Evolutionary conservation across 2,888 invertebrate genomes (phyloP).

Genomic region (Cantharis rufa): DNA sequence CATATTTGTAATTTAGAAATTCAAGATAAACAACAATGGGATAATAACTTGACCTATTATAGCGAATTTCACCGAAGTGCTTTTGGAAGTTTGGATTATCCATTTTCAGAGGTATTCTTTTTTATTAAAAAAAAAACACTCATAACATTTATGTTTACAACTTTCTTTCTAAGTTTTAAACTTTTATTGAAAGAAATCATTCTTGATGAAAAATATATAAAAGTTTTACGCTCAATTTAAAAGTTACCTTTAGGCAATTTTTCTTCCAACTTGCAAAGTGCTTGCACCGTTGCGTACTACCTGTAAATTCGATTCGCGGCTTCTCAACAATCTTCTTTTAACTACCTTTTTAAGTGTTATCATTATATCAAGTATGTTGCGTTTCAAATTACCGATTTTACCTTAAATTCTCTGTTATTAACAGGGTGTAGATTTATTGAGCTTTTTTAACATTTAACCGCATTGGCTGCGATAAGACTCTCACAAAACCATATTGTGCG

Average conservation of each 20-base stretch:
- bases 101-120: slow-evolving; percentile 54
- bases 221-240: neutral
- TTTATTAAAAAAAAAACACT: neutral
- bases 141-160: neutral
- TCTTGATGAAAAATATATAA: neutral
- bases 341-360: neutral
- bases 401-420: neutral
- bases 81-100: slow-evolving; percentile 56
- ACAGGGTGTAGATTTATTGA: neutral
- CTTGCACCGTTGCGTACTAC: neutral
- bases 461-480: too few species aligned
- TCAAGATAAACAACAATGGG: slow-evolving; percentile 50
- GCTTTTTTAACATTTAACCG: too few species aligned
- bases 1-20: slow-evolving; percentile 56
- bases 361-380: neutral
- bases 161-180: neutral
- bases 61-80: slow-evolving; percentile 49
- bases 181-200: neutral
- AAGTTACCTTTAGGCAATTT: neutral
- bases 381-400: neutral
- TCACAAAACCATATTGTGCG: too few species aligned
- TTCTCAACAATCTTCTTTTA: neutral
- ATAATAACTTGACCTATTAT: slow-evolving; percentile 47
- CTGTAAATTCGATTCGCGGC: neutral
- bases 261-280: neutral